These are phyloP conservation scores for Gymnoscopelus braueri DNA, from an alignment of 2,797 vertebrate species.

Conservation along the genomic window DNA sequence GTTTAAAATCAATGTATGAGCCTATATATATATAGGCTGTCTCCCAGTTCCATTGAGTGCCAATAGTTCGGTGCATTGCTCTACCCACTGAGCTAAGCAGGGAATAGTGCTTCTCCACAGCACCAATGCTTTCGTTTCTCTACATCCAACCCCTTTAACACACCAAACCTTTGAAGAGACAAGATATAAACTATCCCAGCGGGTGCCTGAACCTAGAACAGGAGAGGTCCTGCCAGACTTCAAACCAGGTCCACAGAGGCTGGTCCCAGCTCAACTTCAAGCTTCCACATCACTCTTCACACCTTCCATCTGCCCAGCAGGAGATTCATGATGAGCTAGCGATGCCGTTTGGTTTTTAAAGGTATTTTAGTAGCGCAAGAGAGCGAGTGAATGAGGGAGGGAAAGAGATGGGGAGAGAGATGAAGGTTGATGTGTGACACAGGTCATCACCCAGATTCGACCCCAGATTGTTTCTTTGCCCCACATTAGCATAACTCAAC, in stretches of 20 bases:
- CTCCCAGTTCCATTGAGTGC: too few species aligned
- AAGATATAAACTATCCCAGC: conserved; percentile 17
- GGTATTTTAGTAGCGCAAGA: neutral
- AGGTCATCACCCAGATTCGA: too few species aligned
- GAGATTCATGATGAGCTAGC: neutral
- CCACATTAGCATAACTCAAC: too few species aligned
- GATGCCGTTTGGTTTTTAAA: neutral
- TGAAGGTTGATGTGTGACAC: neutral
- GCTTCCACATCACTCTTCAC: neutral
- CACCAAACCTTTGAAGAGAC: neutral
- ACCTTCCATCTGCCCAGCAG: neutral
- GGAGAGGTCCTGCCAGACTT: conserved; percentile 10
- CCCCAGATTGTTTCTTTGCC: too few species aligned
- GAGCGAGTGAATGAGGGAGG: neutral
- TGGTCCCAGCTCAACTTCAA: conserved; percentile 3
- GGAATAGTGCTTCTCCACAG: too few species aligned
- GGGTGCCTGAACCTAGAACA: conserved; percentile 7
- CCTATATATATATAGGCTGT: too few species aligned
- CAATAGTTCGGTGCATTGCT: too few species aligned
- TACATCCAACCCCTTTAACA: too few species aligned
- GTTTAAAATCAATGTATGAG: too few species aligned
- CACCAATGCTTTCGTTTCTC: too few species aligned
- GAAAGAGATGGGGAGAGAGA: neutral
- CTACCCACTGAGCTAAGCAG: too few species aligned
- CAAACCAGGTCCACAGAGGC: conserved; percentile 8